Evolutionary conservation across 2,113 vertebrate genomes (phyloP), one percentile per base, ranked within the genome.

Genomic region (Periophthalmus modestus): DNA sequence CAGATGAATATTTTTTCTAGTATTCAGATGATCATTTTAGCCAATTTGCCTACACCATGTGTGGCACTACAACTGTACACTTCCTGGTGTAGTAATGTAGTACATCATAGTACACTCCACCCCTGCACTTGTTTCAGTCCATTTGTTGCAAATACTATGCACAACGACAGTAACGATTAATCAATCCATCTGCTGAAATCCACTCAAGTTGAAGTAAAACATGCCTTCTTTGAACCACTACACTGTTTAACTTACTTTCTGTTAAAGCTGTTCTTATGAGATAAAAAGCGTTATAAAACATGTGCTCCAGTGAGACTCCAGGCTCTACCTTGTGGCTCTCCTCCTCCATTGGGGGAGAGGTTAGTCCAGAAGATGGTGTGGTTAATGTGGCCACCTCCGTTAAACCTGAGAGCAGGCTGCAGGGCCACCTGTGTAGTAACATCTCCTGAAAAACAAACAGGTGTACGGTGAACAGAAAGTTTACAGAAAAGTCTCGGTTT

Each of bases 321-420:
- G 14, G 14, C 58, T 94, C 87, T 39, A 99, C 97, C 98, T 93
- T 95, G 93, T 74, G 97, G 97, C 63, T 98, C 96, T 24, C 96
- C 95, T 65, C 97, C 97, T 67, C 96, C 95, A 3, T 90, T 95
- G 14, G 97, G 96, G 73, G 96, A 96, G 69, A 99, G 95, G 84
- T 99, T 99, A 48, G 97, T 98, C 98, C 98, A 99, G 92, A 99
- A 99, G 76, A 99, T 97, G n/a, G 79, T 93, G 71, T 99, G 97
- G 85, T 99, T 99, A 87, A 99, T 92, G 70, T 99, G 97, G 36
- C 97, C 98, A 15, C 98, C 98, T 11, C 98, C 98, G 24, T 99
- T 99, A 88, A 99, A 99, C 84, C 85, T 97, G 61, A 99, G 76
- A 1, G 97, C 96, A 63, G 95, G 89, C 71, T 99, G 97, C 66